Evolutionary conservation across 1,140 invertebrate genomes (phyloP), one percentile per base, ranked within the genome.

Genomic region (Bombus superbus): DNA sequence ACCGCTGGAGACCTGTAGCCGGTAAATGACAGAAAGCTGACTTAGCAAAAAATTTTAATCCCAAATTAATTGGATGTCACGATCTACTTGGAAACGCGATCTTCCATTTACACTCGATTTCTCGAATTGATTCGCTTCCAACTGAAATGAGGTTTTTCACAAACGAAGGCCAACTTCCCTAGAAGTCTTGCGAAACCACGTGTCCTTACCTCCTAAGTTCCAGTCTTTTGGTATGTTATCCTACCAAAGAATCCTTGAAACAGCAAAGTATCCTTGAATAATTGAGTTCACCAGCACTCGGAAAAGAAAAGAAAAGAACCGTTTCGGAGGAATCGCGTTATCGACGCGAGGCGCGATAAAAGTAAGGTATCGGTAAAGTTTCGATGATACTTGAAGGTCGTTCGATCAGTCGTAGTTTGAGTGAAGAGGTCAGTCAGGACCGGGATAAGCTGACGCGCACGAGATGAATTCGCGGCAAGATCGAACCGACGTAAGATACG

Each of bases 401-500:
- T 83, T 89, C 53, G 83, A 68, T 86, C 71, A 81, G 42, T 75
- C 64, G 80, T 53, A 32, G 44, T 32, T 32, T 77, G 18, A 77
- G 10, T 1, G 10, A 11, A 62, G 76, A 62, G 81, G 82, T 88
- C 86, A 57, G 57, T 28, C 66, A 47, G 42, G 73, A 59, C n/a
- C 59, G 42, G 10, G 2, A 2, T 18, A 59, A 71, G 11, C 72
- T 57, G 59, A 62, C 62, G 72, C 85, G 85, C 71, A 77, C 42
- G 62, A 71, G 83, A 64, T 73, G 81, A 69, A 75, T 66, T 59
- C 85, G 82, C 85, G 85, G 78, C 68, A 59, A 80, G 89, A 93
- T 92, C 92, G 91, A 88, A 87, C 84, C 86, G 85, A 85, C 89
- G 92, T 42, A 75, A 89, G 86, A 93, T 93, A 92, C 93, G 93